Base-by-base conservation (phyloP, 2,797 vertebrate genomes). In the Orientallactaga sibirica region DNA sequence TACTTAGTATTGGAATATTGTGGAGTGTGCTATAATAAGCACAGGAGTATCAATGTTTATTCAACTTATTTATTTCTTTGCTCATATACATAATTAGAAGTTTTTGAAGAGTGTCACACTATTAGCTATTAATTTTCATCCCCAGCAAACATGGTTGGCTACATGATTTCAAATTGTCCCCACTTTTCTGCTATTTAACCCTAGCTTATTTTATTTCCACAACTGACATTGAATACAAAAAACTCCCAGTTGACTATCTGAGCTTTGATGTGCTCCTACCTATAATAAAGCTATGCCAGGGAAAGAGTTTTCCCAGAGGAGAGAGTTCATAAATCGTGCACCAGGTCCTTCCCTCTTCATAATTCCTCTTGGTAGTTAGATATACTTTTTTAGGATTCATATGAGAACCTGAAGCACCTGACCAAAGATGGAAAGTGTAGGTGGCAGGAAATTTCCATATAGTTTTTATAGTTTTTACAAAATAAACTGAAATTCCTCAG, bases 1-100 rank as follows among this genome's bases (percentile, higher is more conserved):
- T 14, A 58, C 16, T 58, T 58, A 11, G 3, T 2, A 14, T 58
- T 58, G 55, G 14, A 22, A 14, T 9, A 16, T 5, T 25, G 12
- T 10, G 9, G 24, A 37, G 12, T 41, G 20, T 16, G 11, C 66
- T 84, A 18, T 48, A 70, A 16, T 66, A 48, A 25, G 24, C 81
- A 22, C 18, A 12, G 5, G 25, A 12, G 0, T 52, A 8, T 3
- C 16, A 19, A 10, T 12, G 11, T 33, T n/a, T 14, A 18, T n/a
- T 48, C 27, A 66, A 20, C 16, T 9, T 19, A 29, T 4, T 16
- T 48, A 55, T 83, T 52, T n/a, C 27, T 68, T 20, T 68, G 18
- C 2, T 11, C 19, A 25, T 29, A 8, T 27, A 66, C 15, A 22
- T 16, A 22, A 7, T 66, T 37, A 20, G 20, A 64, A 15, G 55